Evolutionary conservation across 2,113 vertebrate species (phyloP).

Genomic region (Mohoua ochrocephala): DNA sequence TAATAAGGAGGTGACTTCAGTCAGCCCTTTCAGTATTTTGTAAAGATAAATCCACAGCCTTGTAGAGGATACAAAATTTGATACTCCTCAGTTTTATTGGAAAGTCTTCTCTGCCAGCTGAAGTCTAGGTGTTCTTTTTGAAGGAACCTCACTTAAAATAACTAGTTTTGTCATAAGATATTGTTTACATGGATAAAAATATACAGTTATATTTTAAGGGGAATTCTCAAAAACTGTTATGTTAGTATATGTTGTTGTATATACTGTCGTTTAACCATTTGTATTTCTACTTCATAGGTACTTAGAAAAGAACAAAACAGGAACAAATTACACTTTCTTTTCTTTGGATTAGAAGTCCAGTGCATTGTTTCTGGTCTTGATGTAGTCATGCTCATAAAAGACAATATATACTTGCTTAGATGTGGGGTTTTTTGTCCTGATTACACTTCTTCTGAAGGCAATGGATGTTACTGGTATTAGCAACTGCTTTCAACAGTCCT

Average conservation of each 20-base stretch:
- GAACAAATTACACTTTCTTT: not conserved
- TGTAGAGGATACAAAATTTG: not conserved
- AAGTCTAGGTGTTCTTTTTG: not conserved
- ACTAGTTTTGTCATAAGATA: not conserved
- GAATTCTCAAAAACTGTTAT: not conserved
- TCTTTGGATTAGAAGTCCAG: not conserved
- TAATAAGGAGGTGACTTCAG: not conserved
- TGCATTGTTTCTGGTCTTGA: not conserved
- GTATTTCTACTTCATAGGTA: not conserved
- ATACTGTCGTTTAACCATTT: not conserved
- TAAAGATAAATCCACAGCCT: not conserved
- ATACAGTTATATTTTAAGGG: not conserved
- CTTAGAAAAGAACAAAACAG: not conserved
- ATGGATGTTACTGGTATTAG: not conserved
- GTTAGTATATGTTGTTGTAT: not conserved
- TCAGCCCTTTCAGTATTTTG: not conserved
- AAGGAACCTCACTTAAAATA: not conserved
- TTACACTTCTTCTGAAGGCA: not conserved
- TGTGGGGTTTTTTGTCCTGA: not conserved
- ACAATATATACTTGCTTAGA: not conserved
- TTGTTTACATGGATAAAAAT: not conserved
- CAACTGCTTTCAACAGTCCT: not conserved
- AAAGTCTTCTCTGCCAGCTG: not conserved
- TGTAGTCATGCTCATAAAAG: not conserved
- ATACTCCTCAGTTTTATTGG: not conserved